Conservation (phyloP, 2,888 invertebrate species). For the Heliconius ismenius region DNA sequence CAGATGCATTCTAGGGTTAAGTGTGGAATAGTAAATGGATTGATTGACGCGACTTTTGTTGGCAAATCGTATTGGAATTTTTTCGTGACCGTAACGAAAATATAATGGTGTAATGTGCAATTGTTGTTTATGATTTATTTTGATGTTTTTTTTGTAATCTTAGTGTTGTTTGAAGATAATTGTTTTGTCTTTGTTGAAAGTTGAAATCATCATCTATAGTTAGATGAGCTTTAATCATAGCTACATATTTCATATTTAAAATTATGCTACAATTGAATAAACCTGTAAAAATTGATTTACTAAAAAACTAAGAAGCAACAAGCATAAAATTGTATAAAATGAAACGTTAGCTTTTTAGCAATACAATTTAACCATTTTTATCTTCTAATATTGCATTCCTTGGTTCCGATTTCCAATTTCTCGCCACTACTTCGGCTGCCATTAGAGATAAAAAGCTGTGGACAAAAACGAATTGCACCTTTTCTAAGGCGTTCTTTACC, state of each 20-base stretch:
- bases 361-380: slow-evolving; percentile 30
- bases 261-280: neutral
- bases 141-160: neutral
- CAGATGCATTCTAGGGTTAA: slow-evolving; percentile 80
- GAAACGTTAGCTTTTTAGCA: slow-evolving; percentile 31
- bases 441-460: slow-evolving; percentile 69
- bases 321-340: slow-evolving; percentile 23
- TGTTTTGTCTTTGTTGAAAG: neutral
- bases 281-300: neutral
- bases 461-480: slow-evolving; percentile 77
- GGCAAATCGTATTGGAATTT: slow-evolving; percentile 45
- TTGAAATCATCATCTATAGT: no score
- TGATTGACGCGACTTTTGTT: slow-evolving; percentile 65
- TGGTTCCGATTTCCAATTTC: slow-evolving; percentile 62
- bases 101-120: slow-evolving; percentile 16
- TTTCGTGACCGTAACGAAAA: slow-evolving; percentile 30
- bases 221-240: no score
- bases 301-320: neutral
- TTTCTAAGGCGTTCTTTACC: slow-evolving; percentile 77
- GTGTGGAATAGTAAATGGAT: slow-evolving; percentile 71
- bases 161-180: neutral
- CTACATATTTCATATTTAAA: neutral
- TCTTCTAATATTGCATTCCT: slow-evolving; percentile 51
- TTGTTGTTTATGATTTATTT: slow-evolving; percentile 17
- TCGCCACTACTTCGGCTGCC: slow-evolving; percentile 54